Evolutionary conservation across 2,888 invertebrate genomes (phyloP).

Genomic region (Bombylius major): DNA sequence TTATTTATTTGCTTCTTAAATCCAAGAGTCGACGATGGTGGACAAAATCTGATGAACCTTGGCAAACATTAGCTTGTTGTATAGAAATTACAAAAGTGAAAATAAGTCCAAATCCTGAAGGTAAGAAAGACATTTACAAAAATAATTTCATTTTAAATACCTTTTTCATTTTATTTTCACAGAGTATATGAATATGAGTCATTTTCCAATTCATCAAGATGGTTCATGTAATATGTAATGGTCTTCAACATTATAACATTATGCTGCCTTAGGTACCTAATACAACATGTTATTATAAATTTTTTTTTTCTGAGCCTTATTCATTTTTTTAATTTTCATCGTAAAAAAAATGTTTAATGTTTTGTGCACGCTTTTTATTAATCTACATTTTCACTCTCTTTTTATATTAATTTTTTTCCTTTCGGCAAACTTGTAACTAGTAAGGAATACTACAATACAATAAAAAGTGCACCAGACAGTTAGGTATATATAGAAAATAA

Average conservation of each 20-base stretch:
- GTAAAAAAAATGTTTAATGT: no score
- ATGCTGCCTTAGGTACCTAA: constrained; percentile 97
- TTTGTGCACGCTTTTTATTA: no score
- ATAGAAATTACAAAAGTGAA: constrained; percentile 80
- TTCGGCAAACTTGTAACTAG: no score
- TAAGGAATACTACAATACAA: no score
- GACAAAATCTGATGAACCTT: constrained; percentile 87
- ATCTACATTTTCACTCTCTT: no score
- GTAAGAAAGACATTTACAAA: constrained; percentile 11
- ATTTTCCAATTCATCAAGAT: constrained; percentile 95
- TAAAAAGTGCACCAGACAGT: no score
- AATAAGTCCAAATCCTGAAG: constrained; percentile 48
- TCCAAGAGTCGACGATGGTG: constrained; percentile 74
- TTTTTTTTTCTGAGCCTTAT: no score
- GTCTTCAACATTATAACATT: constrained; percentile 98
- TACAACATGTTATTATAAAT: no score
- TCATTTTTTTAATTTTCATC: no score
- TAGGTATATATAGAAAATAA: no score
- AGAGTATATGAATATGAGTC: constrained; percentile 56
- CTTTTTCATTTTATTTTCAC: constrained; percentile 8
- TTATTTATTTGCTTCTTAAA: no score
- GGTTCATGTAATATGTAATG: constrained; percentile 99
- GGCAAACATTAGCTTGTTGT: constrained; percentile 96
- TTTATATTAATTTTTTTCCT: no score
- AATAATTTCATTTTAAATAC: not conserved